These are phyloP conservation scores for Sander vitreus DNA, from an alignment of 2,113 vertebrate genomes.

Conservation along the genomic window DNA sequence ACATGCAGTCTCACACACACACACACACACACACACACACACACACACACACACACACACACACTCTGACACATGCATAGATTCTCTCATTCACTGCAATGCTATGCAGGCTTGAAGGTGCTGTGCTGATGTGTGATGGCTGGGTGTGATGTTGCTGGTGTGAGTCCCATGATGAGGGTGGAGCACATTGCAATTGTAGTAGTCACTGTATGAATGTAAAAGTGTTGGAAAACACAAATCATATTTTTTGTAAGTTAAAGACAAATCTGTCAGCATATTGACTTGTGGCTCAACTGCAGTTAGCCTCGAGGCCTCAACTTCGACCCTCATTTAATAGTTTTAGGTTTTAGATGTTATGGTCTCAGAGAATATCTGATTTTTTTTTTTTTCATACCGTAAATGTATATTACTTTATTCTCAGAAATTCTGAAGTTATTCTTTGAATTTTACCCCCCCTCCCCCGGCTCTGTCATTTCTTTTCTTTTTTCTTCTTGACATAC, in stretches of 20 bases:
- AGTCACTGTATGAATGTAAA: neutral
- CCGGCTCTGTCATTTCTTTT: no score
- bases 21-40: neutral
- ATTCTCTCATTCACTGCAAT: neutral
- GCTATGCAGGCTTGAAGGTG: constrained; percentile 3
- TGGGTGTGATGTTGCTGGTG: constrained; percentile 7
- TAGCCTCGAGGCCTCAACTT: constrained; percentile 4
- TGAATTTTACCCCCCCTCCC: no score
- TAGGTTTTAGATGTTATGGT: no score
- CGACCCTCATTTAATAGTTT: neutral
- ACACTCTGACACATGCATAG: neutral
- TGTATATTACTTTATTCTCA: no score
- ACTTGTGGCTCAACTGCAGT: neutral
- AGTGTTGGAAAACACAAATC: neutral
- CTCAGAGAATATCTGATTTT: no score
- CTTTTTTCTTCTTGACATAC: no score
- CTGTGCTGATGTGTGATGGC: constrained; percentile 4
- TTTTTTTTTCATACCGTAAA: no score
- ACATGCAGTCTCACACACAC: neutral
- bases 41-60: neutral
- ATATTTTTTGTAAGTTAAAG: neutral
- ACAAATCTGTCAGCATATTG: neutral
- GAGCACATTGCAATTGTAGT: neutral
- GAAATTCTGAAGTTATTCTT: no score
- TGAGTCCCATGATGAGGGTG: neutral